Percentiles rank a stretch among this genome's conserved stretches.
phyloP scores from a whole-genome alignment of 2,888 invertebrate species.

The Galerucella pusilla region DNA sequence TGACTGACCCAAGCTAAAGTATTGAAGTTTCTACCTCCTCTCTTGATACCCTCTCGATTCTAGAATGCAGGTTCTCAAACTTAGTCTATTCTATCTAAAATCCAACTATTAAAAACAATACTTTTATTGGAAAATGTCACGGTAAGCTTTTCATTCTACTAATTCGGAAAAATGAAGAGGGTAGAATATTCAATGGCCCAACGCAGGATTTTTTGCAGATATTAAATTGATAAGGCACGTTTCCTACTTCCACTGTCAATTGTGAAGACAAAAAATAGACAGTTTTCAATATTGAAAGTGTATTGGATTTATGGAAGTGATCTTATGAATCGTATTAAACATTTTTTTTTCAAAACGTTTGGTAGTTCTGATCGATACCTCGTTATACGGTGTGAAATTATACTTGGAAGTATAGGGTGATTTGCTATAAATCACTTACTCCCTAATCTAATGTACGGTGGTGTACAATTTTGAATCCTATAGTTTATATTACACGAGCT shows the following conservation, averaged over 20 bases:
- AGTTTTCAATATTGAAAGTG: neutral
- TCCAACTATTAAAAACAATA: neutral
- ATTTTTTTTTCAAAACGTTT: neutral
- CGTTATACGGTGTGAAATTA: no score
- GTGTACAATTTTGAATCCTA: no score
- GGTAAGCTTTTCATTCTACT: neutral
- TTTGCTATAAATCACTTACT: no score
- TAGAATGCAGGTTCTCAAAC: no score
- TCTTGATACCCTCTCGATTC: no score
- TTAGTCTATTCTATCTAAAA: no score
- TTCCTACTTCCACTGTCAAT: neutral
- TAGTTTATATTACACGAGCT: no score
- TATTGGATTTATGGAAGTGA: conserved; percentile 9
- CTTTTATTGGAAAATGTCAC: neutral
- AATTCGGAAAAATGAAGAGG: neutral
- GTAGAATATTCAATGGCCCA: neutral
- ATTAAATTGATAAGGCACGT: conserved; percentile 10
- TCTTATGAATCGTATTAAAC: neutral
- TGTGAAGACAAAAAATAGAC: conserved; percentile 1
- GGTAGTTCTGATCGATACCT: neutral
- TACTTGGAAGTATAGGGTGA: no score
- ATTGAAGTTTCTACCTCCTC: no score
- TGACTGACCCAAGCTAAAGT: no score
- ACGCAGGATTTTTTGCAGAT: conserved; percentile 8
- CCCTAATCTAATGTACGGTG: no score